These are phyloP conservation scores for Chinchilla lanigera DNA, from an alignment of 2,113 vertebrate genomes.

Conservation along the genomic window DNA sequence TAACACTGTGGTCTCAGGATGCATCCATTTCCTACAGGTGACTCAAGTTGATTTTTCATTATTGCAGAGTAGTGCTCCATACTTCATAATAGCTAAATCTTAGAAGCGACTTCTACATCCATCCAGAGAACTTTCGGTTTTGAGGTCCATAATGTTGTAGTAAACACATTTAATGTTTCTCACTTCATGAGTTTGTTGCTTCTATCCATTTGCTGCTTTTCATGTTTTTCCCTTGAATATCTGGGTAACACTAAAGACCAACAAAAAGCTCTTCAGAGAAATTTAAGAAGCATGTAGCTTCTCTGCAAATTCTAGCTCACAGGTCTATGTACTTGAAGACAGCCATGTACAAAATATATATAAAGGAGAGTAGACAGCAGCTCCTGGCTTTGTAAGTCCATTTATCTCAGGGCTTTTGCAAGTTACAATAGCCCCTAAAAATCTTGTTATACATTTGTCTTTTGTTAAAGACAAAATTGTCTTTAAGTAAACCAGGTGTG, in stretches of 20 bases:
- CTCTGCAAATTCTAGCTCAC: not conserved
- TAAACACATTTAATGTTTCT: not conserved
- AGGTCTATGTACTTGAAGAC: not conserved
- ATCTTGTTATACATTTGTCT: not conserved
- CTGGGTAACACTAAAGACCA: not conserved
- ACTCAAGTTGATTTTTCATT: not conserved
- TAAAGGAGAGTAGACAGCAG: not conserved
- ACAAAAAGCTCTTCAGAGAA: not conserved
- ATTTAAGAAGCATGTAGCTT: not conserved
- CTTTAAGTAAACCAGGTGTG: not conserved
- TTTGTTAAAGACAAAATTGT: slow-evolving; percentile 43
- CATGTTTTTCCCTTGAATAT: not conserved
- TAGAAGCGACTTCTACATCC: not conserved
- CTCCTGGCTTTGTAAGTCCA: not conserved
- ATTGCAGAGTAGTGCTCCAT: not conserved
- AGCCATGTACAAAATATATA: not conserved
- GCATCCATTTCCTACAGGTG: not conserved
- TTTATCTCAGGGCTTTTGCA: not conserved
- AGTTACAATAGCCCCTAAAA: not conserved
- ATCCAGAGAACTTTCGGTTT: not conserved
- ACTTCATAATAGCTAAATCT: not conserved
- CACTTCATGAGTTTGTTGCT: not conserved
- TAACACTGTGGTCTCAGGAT: not conserved
- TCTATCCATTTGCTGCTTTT: not conserved
- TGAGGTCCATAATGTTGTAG: not conserved